Evolutionary conservation across 2,888 invertebrate species (phyloP).

Genomic region (Halocaridina rubra): DNA sequence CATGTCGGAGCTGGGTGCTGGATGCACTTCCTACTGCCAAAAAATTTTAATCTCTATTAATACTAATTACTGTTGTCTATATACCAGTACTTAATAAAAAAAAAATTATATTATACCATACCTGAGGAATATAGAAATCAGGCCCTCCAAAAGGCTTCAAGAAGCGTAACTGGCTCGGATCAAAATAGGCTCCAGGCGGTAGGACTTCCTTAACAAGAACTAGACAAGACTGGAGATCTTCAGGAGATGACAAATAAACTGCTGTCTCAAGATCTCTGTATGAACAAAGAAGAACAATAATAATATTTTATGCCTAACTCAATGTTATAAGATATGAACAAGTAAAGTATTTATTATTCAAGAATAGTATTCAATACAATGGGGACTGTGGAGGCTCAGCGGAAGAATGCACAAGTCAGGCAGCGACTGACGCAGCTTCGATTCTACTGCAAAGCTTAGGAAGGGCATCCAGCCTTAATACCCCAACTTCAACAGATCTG

Average conservation of each 20-base stretch:
- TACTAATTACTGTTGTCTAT: too few relatives aligned
- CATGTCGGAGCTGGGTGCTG: too few relatives aligned
- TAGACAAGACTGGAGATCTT: constrained; percentile 22
- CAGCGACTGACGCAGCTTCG: too few relatives aligned
- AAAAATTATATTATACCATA: too few relatives aligned
- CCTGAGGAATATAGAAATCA: constrained; percentile 50
- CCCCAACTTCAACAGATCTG: too few relatives aligned
- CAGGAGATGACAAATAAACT: constrained; percentile 31
- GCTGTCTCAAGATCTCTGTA: constrained; percentile 52
- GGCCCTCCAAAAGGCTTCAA: constrained; percentile 42
- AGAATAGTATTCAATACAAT: background rate
- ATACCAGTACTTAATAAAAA: too few relatives aligned
- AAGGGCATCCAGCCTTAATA: too few relatives aligned
- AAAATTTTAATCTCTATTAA: too few relatives aligned
- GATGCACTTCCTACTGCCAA: too few relatives aligned
- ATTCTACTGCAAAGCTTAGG: too few relatives aligned
- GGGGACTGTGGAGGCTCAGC: too few relatives aligned
- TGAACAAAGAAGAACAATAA: background rate
- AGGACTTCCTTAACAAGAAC: constrained; percentile 46
- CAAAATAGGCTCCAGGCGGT: constrained; percentile 41
- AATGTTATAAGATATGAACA: background rate
- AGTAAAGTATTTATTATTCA: background rate
- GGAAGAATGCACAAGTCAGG: background rate
- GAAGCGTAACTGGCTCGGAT: constrained; percentile 45
- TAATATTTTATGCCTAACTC: background rate